Evolutionary conservation across 2,888 invertebrate genomes (phyloP), one percentile per base, ranked within the genome.

Genomic region (Campoplex nolae): DNA sequence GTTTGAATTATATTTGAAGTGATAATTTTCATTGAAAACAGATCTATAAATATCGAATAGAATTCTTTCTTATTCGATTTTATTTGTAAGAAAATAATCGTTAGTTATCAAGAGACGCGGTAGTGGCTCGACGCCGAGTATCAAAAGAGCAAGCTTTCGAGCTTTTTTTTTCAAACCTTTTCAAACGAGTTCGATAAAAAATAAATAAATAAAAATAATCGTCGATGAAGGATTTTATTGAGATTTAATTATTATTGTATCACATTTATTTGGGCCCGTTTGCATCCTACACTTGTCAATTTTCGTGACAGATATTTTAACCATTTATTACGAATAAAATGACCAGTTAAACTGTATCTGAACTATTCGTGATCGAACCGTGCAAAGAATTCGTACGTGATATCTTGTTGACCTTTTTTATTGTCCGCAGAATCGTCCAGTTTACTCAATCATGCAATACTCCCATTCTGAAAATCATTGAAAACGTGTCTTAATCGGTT

Each of bases 381-480:
- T 2, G 9, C n/a, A 71, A 71, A 51, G 16, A 18, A 32, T 48
- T 13, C 32, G 32, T 51, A 13, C 18, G 48, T 13, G 13, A 58
- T 13, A 28, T 4, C 2, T 28, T 13, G 32, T 32, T 32, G 62
- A 62, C 16, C 16, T 51, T n/a, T 42, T n/a, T 23, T 23, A 23
- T 23, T 65, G 42, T 51, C 28, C 67, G 51, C 0, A 38, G 35
- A 58, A 32, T 42, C n/a, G 28, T 18, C 48, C 11, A 23, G 23
- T 48, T 87, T 80, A 92, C 71, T 92, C 91, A 28, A 45, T 13
- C 54, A 42, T 77, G 87, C 92, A 91, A 65, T 92, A 92, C 8
- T 35, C 9, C 28, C 78, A 65, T 45, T 71, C 92, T 91, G 73
- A 70, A 89, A 84, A 87, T 85, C 75, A 32, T n/a, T 23, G 48